These are phyloP conservation scores for Lepus townsendii DNA, from an alignment of 2,797 vertebrate species.

Conservation along the genomic window DNA sequence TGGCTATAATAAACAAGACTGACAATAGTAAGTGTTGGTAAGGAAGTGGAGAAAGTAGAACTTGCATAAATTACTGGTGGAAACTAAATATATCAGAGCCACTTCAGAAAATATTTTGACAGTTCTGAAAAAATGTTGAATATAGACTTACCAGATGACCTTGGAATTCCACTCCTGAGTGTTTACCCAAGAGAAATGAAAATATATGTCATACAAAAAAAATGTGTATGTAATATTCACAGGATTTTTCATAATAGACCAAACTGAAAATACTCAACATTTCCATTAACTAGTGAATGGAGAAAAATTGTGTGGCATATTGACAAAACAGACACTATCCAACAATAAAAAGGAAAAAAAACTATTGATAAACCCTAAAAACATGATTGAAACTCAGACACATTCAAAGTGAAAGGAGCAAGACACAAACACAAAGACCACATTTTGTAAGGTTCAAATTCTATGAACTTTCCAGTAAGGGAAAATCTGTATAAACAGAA, in stretches of 20 bases:
- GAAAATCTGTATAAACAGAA: constrained; percentile 8
- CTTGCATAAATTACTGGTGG: background rate
- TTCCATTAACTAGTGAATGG: background rate
- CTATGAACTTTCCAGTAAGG: constrained; percentile 39
- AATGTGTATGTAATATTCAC: background rate
- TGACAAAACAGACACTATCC: background rate
- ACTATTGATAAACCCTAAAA: background rate
- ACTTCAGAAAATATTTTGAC: constrained; percentile 6
- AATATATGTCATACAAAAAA: background rate
- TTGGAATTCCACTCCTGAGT: constrained; percentile 16
- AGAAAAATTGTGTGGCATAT: background rate
- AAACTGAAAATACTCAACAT: background rate
- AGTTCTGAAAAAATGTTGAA: constrained; percentile 32
- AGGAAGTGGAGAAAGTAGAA: background rate
- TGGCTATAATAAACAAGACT: background rate
- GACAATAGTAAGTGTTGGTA: background rate
- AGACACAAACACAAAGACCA: background rate
- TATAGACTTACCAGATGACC: constrained; percentile 1
- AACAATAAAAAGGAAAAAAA: background rate
- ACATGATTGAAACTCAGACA: background rate
- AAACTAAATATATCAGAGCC: background rate
- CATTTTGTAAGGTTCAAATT: background rate
- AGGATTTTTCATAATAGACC: constrained; percentile 8
- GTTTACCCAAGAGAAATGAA: too few species aligned
- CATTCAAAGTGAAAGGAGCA: background rate